These are phyloP conservation scores for Platysternon megacephalum DNA, from an alignment of 2,113 vertebrate genomes.

Conservation along the genomic window DNA sequence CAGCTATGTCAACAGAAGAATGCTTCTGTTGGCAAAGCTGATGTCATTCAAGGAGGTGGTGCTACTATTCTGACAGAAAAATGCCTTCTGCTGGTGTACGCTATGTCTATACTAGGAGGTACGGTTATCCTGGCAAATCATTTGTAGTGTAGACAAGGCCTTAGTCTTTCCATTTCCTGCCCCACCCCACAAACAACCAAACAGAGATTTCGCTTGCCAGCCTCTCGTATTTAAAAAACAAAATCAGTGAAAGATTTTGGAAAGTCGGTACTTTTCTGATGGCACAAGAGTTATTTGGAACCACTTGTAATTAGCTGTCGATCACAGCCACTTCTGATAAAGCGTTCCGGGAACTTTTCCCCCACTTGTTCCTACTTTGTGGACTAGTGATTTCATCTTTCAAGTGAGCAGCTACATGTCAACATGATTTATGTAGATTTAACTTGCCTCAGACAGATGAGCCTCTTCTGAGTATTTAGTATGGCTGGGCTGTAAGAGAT, in stretches of 20 bases:
- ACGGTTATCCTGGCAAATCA: neutral
- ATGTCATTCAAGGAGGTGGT: neutral
- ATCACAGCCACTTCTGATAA: neutral
- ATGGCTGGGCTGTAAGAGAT: constrained; percentile 17
- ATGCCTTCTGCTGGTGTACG: neutral
- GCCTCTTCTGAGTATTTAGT: neutral
- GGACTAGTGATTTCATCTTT: neutral
- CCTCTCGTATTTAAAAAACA: neutral
- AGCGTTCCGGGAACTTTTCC: neutral
- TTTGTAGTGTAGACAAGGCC: neutral
- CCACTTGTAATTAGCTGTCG: neutral
- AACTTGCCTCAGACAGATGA: neutral
- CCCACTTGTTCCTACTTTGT: neutral
- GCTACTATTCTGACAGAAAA: neutral
- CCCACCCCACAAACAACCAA: neutral
- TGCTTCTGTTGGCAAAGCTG: neutral
- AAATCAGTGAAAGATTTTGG: neutral
- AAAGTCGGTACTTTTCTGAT: neutral
- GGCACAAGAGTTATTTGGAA: neutral
- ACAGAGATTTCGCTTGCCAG: neutral
- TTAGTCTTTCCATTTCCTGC: neutral
- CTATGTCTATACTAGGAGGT: neutral
- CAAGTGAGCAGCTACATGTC: neutral
- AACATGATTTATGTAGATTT: constrained; percentile 31
- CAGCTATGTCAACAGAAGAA: neutral